These are phyloP conservation scores for Lithophane leautieri DNA, from an alignment of 2,888 invertebrate genomes.

Conservation along the genomic window DNA sequence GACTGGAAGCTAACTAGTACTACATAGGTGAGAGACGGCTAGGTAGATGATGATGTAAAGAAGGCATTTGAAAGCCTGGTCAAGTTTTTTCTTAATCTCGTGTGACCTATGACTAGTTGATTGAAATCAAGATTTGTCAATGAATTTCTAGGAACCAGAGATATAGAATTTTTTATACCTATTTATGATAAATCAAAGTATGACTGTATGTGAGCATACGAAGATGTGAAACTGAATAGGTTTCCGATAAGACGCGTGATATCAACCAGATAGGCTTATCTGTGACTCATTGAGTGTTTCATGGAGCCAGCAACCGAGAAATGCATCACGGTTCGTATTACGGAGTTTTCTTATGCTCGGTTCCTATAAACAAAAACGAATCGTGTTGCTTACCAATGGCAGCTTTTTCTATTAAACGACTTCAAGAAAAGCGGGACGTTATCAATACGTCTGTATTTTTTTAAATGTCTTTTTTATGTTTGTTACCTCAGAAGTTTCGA, in stretches of 20 bases:
- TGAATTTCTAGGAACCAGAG: neutral
- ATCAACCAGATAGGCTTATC: conserved; percentile 85
- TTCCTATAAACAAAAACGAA: too few relatives aligned
- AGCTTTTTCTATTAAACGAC: too few relatives aligned
- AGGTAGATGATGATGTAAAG: neutral
- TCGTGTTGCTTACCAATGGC: too few relatives aligned
- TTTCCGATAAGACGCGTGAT: conserved; percentile 72
- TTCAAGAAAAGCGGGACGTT: too few relatives aligned
- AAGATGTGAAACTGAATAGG: conserved; percentile 18
- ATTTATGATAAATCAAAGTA: conserved; percentile 7
- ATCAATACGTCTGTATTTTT: too few relatives aligned
- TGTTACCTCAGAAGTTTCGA: too few relatives aligned
- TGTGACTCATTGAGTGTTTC: conserved; percentile 80
- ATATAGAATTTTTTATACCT: neutral
- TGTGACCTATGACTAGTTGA: neutral
- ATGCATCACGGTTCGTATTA: conserved; percentile 42
- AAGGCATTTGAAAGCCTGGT: neutral
- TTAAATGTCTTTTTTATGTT: too few relatives aligned
- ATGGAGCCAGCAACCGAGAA: conserved; percentile 68
- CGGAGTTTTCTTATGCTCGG: conserved; percentile 40
- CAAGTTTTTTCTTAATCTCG: neutral
- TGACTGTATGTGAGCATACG: conserved; percentile 17
- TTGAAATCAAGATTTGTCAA: neutral
- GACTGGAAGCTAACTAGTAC: neutral
- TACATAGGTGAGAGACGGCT: neutral